A percentile compares a stretch with the other conserved stretches of the same genome.
Conservation (phyloP, 53 echinoderm and acorn worm species). For the Temnopleurus reevesii region DNA sequence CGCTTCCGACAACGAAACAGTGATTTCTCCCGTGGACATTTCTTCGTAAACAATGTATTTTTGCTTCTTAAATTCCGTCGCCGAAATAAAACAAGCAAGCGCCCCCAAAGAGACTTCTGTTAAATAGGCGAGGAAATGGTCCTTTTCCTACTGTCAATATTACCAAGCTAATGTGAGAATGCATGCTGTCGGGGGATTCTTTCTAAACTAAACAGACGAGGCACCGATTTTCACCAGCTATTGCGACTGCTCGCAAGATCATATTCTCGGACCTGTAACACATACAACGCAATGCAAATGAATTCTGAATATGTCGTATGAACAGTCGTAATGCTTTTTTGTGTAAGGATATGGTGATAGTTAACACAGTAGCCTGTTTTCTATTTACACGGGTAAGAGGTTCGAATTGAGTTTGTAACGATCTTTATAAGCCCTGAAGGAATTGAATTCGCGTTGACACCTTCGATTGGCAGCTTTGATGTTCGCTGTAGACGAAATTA, state of each 20-base stretch:
- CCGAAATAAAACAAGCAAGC: slow-evolving; percentile 14
- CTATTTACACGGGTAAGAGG: slow-evolving; percentile 31
- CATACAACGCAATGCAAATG: too few relatives aligned
- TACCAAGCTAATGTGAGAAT: background rate
- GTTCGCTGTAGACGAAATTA: too few relatives aligned
- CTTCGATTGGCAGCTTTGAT: too few relatives aligned
- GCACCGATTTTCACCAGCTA: too few relatives aligned
- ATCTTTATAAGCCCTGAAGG: background rate
- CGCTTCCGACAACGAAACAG: background rate
- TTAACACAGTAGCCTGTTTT: background rate
- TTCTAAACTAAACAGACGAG: slow-evolving; percentile 3
- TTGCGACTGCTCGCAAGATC: too few relatives aligned
- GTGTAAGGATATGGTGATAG: too few relatives aligned
- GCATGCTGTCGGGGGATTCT: background rate
- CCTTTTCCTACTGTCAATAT: background rate
- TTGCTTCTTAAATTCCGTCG: background rate
- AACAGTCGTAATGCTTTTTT: too few relatives aligned
- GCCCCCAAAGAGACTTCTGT: background rate
- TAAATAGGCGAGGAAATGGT: background rate
- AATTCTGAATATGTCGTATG: too few relatives aligned
- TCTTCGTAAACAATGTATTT: background rate
- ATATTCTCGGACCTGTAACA: too few relatives aligned
- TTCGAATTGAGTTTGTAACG: slow-evolving; percentile 31
- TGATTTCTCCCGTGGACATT: background rate
- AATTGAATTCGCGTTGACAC: background rate